A percentile compares a stretch with the other conserved stretches of the same genome.
These are phyloP conservation scores for Spinus pinus DNA, from an alignment of 2,797 vertebrate species.

Conservation along the genomic window DNA sequence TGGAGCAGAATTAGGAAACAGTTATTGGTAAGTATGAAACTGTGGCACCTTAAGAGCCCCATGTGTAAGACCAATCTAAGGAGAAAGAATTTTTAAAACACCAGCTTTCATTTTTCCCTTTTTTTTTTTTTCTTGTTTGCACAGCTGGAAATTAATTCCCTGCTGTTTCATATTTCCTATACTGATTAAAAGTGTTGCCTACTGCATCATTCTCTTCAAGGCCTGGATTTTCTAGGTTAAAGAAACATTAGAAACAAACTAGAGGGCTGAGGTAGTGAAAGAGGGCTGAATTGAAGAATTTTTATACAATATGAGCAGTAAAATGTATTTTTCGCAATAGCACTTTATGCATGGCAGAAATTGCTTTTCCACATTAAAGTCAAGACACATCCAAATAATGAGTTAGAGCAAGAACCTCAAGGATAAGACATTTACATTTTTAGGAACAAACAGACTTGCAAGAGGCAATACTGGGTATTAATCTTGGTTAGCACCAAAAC, in stretches of 20 bases:
- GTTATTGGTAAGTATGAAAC: slow-evolving; percentile 55
- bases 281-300: background rate
- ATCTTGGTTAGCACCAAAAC: background rate
- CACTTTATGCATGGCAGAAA: background rate
- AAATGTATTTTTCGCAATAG: background rate
- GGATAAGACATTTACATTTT: slow-evolving; percentile 3
- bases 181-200: slow-evolving; percentile 47
- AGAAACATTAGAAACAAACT: slow-evolving; percentile 19
- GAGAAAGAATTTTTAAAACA: background rate
- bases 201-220: slow-evolving; percentile 42
- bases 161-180: slow-evolving; percentile 51
- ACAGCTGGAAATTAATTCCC: slow-evolving; percentile 53
- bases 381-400: background rate
- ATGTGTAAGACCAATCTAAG: slow-evolving; percentile 23
- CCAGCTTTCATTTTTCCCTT: background rate
- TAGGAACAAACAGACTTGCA: background rate
- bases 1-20: slow-evolving; percentile 49
- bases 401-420: background rate
- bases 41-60: slow-evolving; percentile 39
- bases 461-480: background rate
- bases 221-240: slow-evolving; percentile 16
- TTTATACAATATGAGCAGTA: background rate
- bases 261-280: background rate
- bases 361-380: slow-evolving; percentile 32
- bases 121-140: background rate